Conservation (phyloP, 2,888 invertebrate species). For the Leptogaster cylindrica region DNA sequence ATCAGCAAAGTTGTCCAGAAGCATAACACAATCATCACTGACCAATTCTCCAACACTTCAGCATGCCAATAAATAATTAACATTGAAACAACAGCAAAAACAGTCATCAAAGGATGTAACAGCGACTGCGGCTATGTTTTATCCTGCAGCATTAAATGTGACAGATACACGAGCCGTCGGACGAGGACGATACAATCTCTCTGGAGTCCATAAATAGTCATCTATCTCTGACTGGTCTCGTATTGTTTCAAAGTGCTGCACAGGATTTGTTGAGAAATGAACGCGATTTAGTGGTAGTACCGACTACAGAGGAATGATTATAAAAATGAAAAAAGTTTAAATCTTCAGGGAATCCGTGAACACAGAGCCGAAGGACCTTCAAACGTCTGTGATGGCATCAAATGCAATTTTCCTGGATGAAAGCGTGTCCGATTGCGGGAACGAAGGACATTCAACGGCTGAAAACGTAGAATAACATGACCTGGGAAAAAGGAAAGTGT, state of each 20-base stretch:
- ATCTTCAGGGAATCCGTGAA: background rate
- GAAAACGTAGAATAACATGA: too few species aligned
- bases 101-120: constrained; percentile 49
- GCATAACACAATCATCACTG: constrained; percentile 50
- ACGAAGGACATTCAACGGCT: too few species aligned
- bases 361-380: constrained; percentile 38
- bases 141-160: constrained; percentile 49
- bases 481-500: too few species aligned
- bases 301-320: constrained; percentile 44
- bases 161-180: constrained; percentile 36
- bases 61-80: constrained; percentile 48
- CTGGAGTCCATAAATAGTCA: constrained; percentile 58
- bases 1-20: constrained; percentile 49
- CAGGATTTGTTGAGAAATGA: constrained; percentile 49
- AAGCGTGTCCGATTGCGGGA: too few species aligned
- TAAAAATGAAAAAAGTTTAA: constrained; percentile 39
- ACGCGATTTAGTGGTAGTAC: constrained; percentile 48
- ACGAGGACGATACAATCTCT: constrained; percentile 56
- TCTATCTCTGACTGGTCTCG: constrained; percentile 52
- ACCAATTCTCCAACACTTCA: constrained; percentile 47
- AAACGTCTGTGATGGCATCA: constrained; percentile 42
- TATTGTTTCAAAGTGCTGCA: constrained; percentile 46
- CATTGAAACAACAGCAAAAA: constrained; percentile 52
- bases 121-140: constrained; percentile 51
- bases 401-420: constrained; percentile 16